phyloP scores from a whole-genome alignment of 2,113 vertebrate genomes.

The Regulus satrapa region DNA sequence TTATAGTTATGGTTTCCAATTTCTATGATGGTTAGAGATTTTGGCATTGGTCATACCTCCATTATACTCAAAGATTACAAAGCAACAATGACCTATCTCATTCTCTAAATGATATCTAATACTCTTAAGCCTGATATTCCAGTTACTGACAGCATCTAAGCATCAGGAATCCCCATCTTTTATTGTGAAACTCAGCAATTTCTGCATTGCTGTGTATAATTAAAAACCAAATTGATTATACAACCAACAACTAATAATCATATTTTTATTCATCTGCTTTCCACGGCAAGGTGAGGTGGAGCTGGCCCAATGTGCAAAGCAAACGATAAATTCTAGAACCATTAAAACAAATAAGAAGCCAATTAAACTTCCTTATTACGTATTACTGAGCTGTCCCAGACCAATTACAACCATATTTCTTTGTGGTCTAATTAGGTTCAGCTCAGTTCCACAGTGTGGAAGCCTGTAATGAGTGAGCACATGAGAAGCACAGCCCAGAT shows the following conservation, averaged over 20 bases:
- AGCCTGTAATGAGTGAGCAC: conserved; percentile 9
- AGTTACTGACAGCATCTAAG: background rate
- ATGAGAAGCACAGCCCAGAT: background rate
- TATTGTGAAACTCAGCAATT: background rate
- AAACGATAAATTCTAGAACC: background rate
- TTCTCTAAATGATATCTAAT: background rate
- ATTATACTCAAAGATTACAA: background rate
- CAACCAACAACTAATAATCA: background rate
- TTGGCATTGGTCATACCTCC: background rate
- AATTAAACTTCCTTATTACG: conserved; percentile 21
- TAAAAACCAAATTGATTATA: background rate
- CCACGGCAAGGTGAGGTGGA: background rate
- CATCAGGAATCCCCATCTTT: background rate
- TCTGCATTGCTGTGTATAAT: background rate
- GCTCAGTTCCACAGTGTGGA: background rate
- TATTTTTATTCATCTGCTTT: background rate
- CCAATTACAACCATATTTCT: conserved; percentile 55
- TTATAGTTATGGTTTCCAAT: too few species aligned
- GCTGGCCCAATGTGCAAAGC: background rate
- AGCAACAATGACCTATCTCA: background rate
- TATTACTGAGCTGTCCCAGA: conserved; percentile 14
- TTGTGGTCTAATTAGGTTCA: conserved; percentile 49
- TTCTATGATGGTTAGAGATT: background rate
- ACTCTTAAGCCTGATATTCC: background rate
- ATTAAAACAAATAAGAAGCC: background rate